Evolutionary conservation across 2,113 vertebrate genomes (phyloP), one percentile per base, ranked within the genome.

Genomic region (Hystrix brachyura): DNA sequence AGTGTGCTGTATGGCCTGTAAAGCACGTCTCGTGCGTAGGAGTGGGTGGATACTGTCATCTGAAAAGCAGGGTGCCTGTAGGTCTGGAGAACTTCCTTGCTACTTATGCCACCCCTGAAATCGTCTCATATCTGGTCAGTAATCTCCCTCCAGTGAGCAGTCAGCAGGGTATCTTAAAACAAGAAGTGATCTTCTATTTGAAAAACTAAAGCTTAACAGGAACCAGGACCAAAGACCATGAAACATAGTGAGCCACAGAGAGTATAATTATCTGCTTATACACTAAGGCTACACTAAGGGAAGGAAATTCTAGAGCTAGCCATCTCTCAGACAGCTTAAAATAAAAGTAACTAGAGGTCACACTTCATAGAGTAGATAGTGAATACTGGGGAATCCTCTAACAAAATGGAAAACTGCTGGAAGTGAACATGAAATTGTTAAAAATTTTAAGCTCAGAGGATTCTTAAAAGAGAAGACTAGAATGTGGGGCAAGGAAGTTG

Each of bases 181-280:
- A n/a, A 81, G 32, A 11, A 67, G 25, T 7, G 21, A 5, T 34
- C 34, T 60, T 65, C 48, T 67, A 32, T 55, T 76, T 84, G 43
- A 46, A 92, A 91, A 91, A 80, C 23, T 9, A 71, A 21, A 64
- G 19, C 48, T 60, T 64, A 38, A 81, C 79, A 5, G 12, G 51
- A 86, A 67, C 19, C 48, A 85, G 12, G 65, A 64, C 4, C 48
- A 17, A 74, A 57, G 46, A 25, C 21, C 43, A 29, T 7, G 8
- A 55, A 19, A 55, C 17, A 32, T 2, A 32, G 4, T 0, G 0
- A 57, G 32, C 32, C 15, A 32, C 32, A 7, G 18, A 0, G 0
- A 18, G 1, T 14, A 9, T 6, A 1, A 17, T 53, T 32, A 53
- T 5, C 27, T 34, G 21, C 55, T 65, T 3, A 71, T 4, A 69